Conservation (phyloP, 2,113 vertebrate genomes). For the Alouatta palliata region DNA sequence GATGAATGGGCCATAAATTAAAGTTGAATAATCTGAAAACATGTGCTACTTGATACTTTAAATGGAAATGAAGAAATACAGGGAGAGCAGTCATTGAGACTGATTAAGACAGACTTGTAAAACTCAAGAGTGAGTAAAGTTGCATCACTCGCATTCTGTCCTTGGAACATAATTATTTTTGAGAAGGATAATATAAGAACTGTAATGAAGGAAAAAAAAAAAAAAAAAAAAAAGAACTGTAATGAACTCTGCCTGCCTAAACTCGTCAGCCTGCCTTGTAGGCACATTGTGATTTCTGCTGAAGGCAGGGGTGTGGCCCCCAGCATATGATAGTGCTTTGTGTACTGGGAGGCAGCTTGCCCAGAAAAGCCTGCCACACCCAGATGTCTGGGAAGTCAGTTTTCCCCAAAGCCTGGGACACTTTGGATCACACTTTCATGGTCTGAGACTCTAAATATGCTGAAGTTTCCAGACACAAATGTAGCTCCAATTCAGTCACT, state of each 20-base stretch:
- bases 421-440: neutral
- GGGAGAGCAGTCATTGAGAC: neutral
- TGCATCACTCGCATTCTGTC: neutral
- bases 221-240: neutral
- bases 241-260: neutral
- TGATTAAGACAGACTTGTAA: neutral
- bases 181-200: neutral
- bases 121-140: neutral
- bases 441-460: neutral
- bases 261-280: too few species aligned
- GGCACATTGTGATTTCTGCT: neutral
- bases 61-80: neutral
- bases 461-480: neutral
- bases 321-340: neutral
- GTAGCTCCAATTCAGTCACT: neutral
- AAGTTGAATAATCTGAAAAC: neutral
- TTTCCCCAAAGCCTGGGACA: neutral
- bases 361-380: neutral
- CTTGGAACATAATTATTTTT: neutral
- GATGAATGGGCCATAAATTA: neutral
- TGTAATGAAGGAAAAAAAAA: neutral
- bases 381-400: neutral
- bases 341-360: neutral
- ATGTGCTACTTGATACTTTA: neutral
- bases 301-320: neutral